Base-by-base conservation (phyloP, 2,113 vertebrate genomes). In the Erythrolamprus reginae region DNA sequence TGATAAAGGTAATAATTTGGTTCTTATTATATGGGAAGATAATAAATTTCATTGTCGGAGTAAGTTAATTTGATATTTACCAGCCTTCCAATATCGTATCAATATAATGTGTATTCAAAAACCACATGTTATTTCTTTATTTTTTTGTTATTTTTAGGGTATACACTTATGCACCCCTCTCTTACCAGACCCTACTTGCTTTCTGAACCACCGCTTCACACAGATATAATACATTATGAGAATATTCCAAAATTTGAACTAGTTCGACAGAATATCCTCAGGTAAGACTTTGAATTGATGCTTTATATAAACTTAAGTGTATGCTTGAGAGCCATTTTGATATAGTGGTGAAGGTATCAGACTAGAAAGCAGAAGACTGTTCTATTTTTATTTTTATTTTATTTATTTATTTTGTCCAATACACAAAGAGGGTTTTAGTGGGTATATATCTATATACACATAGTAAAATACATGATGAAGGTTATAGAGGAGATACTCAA, bases 151-250 rank as follows among this genome's bases (percentile, higher is more conserved):
- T 86, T 97, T 95, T 87, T 91, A 99, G 99, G 99, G 1, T 99
- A 99, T 96, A 99, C 99, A 19, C 97, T 99, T 93, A 99, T 99
- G 99, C 99, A 99, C 90, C 99, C 99, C 0, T 99, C 99, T 15
- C 98, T 99, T 89, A 98, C 98, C 15, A 98, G 99, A 90, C 99
- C 99, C 2, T 99, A 99, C 95, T 97, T 99, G 95, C 98, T 99
- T 85, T 98, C 98, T 0, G 99, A 99, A 94, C 98, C 99, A 0
- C 99, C 99, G 0, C 98, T 99, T 23, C 99, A 99, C 97, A 99
- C 99, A 0, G 99, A 99, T 92, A 99, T 99, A 88, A 99, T 98
- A 95, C 99, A 99, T 95, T 99, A 99, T 0, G 99, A 99, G 97
- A 99, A 99, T 83, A 99, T 99, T 85, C 99, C 99, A 1, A 98